Evolutionary conservation across 2,888 invertebrate species (phyloP), one percentile per base, ranked within the genome.

Genomic region (Adela reaumurella): DNA sequence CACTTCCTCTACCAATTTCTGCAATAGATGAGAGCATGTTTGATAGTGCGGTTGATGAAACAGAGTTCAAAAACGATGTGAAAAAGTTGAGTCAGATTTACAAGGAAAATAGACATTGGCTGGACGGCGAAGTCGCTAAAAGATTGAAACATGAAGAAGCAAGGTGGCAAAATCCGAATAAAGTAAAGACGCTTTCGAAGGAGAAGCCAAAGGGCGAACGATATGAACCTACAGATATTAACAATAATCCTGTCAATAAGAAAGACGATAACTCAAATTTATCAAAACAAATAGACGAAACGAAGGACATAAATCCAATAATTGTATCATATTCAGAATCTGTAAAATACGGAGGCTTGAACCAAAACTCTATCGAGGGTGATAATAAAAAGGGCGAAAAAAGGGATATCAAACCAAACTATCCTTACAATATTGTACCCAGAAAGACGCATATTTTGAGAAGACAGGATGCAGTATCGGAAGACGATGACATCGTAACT

Each of bases 371-470:
- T 42, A 45, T 42, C 14, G 45, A 24, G 17, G 35, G 19, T 46
- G 3, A 43, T 42, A 50, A 42, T 47, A 51, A 49, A 43, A 49
- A 46, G 19, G 24, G 43, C 11, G 55, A 54, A 52, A 54, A 80
- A n/a, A 58, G 77, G 59, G 83, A 82, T 1, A 79, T 83, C 43
- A 73, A n/a, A 81, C 80, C 69, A 84, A 83, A 24, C n/a, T n/a
- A n/a, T n/a, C n/a, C n/a, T n/a, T n/a, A 35, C 35, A 35, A 8
- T 24, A 24, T 24, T 24, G 14, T 35, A 35, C 29, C 55, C n/a
- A n/a, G 81, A 76, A 51, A 82, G 51, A 63, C 56, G 51, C 63
- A 57, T 51, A n/a, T n/a, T n/a, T n/a, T n/a, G 50, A 51, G 41
- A 58, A 54, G 50, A 62, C 51, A 51, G 57, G 51, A 48, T 46